A percentile compares a stretch with the other conserved stretches of the same genome.
Conservation (phyloP, 2,797 vertebrate species). For the Aeoliscus strigatus region DNA sequence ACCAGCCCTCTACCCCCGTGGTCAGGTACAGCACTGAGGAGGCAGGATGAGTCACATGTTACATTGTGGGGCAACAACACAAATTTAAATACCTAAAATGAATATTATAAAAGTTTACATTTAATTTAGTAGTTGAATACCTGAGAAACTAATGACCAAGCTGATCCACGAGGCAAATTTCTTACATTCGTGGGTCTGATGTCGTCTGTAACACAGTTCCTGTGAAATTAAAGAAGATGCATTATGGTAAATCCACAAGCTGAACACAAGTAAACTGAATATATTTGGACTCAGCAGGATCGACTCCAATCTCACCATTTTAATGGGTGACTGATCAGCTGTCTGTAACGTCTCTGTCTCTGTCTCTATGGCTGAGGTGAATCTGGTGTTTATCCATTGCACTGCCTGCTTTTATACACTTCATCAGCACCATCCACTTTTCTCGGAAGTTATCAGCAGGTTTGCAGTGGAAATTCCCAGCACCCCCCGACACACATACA, state of each 20-base stretch:
- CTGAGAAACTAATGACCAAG: slow-evolving; percentile 49
- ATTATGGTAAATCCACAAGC: background rate
- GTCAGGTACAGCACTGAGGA: slow-evolving; percentile 61
- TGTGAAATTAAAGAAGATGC: slow-evolving; percentile 22
- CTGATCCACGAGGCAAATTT: slow-evolving; percentile 24
- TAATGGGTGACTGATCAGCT: slow-evolving; percentile 3
- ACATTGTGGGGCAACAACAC: background rate
- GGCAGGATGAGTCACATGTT: slow-evolving; percentile 13
- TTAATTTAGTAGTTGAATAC: too few relatives aligned
- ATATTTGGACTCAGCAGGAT: too few relatives aligned
- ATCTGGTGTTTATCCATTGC: slow-evolving; percentile 19
- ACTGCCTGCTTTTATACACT: slow-evolving; percentile 38
- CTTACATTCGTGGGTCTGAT: slow-evolving; percentile 17
- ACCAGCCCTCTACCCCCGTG: slow-evolving; percentile 67
- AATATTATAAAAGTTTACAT: background rate
- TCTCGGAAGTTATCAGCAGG: slow-evolving; percentile 40
- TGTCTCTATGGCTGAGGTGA: slow-evolving; percentile 2
- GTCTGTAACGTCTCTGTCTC: slow-evolving; percentile 12
- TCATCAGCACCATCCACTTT: slow-evolving; percentile 5
- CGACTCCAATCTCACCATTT: slow-evolving; percentile 56
- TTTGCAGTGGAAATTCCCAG: slow-evolving; percentile 53
- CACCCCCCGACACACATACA: background rate
- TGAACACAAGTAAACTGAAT: background rate
- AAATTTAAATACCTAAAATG: background rate
- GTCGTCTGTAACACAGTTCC: slow-evolving; percentile 31